Evolutionary conservation across 2,113 vertebrate genomes (phyloP).

Genomic region (Galbula dea): DNA sequence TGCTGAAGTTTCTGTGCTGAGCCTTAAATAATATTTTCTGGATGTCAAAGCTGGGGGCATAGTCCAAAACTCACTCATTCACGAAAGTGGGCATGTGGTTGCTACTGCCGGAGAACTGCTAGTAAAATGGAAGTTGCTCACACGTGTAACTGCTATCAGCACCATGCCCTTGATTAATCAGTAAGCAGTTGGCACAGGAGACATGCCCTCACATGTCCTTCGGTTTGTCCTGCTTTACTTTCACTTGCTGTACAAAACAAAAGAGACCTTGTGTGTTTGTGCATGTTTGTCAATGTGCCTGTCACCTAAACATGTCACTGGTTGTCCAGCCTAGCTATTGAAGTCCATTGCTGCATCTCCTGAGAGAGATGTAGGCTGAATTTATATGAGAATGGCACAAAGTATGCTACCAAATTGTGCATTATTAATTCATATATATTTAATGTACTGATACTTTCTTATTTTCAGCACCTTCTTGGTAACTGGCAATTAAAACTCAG

Average conservation of each 20-base stretch:
- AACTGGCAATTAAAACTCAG: neutral
- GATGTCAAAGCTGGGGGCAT: neutral
- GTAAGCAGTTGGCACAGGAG: neutral
- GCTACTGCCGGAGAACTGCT: accelerated
- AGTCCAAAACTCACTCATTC: neutral
- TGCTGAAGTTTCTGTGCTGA: neutral
- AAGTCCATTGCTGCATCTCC: neutral
- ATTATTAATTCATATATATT: neutral
- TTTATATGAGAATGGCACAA: neutral
- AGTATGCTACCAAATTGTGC: neutral
- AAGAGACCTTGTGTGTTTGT: accelerated
- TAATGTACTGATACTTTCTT: neutral
- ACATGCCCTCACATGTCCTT: neutral
- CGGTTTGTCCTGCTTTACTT: neutral
- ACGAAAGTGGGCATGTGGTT: accelerated
- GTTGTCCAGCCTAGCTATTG: neutral
- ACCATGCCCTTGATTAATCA: neutral
- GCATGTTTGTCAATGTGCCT: neutral
- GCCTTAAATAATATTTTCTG: neutral
- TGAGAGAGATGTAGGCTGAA: too few relatives aligned
- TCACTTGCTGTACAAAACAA: neutral
- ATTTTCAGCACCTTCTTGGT: neutral
- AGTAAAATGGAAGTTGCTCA: neutral
- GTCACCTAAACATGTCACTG: neutral
- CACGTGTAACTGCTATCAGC: accelerated